Percentiles rank a stretch among this genome's conserved stretches.
Evolutionary conservation across 2,113 vertebrate species (phyloP).

Genomic region (Syrrhaptes paradoxus): DNA sequence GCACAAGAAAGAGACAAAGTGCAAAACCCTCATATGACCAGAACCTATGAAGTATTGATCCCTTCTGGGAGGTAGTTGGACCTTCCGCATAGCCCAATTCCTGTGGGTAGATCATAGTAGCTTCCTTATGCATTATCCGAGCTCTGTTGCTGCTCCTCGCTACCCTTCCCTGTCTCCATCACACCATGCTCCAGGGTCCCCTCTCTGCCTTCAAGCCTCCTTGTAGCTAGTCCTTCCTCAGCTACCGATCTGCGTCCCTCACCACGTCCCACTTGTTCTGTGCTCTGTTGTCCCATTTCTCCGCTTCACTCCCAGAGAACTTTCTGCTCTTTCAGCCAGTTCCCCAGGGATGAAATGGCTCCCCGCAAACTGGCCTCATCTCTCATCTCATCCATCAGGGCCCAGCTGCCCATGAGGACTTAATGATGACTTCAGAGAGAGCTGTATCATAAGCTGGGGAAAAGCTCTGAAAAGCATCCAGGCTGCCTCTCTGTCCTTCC

Average conservation of each 20-base stretch:
- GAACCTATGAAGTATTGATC: not conserved
- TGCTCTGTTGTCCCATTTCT: not conserved
- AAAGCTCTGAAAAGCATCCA: not conserved
- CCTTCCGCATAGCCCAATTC: not conserved
- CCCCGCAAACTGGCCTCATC: not conserved
- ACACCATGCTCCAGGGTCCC: not conserved
- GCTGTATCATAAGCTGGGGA: not conserved
- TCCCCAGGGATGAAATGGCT: not conserved
- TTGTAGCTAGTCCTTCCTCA: not conserved
- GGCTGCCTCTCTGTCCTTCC: not conserved
- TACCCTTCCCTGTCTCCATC: not conserved
- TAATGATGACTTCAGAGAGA: not conserved
- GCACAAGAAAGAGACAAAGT: not conserved
- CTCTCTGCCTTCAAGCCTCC: not conserved
- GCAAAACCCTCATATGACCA: not conserved
- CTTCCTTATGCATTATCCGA: not conserved
- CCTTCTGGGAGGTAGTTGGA: not conserved
- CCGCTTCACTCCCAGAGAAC: not conserved
- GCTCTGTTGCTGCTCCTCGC: not conserved
- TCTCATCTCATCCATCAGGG: not conserved
- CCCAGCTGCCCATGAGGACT: not conserved
- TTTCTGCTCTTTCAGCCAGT: not conserved
- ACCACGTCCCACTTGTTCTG: not conserved
- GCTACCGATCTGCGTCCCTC: not conserved
- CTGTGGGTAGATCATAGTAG: rapidly evolving